Conservation (phyloP, 2,888 invertebrate species). For the Nemapogon koenigi region DNA sequence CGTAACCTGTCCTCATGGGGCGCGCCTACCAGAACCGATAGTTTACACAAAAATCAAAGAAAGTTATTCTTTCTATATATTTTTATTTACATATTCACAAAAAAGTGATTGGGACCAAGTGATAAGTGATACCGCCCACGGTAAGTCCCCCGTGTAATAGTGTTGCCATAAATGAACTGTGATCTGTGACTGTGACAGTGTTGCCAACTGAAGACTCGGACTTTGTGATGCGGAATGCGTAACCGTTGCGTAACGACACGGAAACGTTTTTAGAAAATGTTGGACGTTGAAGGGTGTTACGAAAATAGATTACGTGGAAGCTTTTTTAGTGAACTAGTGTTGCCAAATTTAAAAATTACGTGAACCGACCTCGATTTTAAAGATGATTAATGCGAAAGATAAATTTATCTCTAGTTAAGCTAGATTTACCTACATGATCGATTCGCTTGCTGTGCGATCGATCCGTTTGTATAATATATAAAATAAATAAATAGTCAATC, state of each 20-base stretch:
- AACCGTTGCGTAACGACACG: slow-evolving; percentile 8
- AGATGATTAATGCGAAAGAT: too few relatives aligned
- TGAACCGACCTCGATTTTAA: neutral
- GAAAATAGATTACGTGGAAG: slow-evolving; percentile 5
- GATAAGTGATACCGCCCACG: slow-evolving; percentile 48
- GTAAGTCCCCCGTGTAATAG: slow-evolving; percentile 33
- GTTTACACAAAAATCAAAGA: slow-evolving; percentile 35
- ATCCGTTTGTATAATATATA: too few relatives aligned
- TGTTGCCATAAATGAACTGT: slow-evolving; percentile 45
- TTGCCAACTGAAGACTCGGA: slow-evolving; percentile 18
- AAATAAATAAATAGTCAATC: too few relatives aligned
- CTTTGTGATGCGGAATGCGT: slow-evolving; percentile 4
- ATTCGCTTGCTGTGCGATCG: too few relatives aligned
- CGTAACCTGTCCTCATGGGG: slow-evolving; percentile 58
- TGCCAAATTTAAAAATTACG: slow-evolving; percentile 7
- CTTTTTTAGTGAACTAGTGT: slow-evolving; percentile 4
- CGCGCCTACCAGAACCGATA: slow-evolving; percentile 57
- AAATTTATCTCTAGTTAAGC: too few relatives aligned
- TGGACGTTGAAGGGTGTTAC: slow-evolving; percentile 6
- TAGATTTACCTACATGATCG: too few relatives aligned
- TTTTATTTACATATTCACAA: slow-evolving; percentile 26
- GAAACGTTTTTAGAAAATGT: slow-evolving; percentile 1
- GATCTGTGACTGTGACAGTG: slow-evolving; percentile 55
- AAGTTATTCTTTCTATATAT: slow-evolving; percentile 28
- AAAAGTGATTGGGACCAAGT: slow-evolving; percentile 56